These are phyloP conservation scores for Distichodus sexfasciatus DNA, from an alignment of 2,797 vertebrate genomes.

Conservation along the genomic window DNA sequence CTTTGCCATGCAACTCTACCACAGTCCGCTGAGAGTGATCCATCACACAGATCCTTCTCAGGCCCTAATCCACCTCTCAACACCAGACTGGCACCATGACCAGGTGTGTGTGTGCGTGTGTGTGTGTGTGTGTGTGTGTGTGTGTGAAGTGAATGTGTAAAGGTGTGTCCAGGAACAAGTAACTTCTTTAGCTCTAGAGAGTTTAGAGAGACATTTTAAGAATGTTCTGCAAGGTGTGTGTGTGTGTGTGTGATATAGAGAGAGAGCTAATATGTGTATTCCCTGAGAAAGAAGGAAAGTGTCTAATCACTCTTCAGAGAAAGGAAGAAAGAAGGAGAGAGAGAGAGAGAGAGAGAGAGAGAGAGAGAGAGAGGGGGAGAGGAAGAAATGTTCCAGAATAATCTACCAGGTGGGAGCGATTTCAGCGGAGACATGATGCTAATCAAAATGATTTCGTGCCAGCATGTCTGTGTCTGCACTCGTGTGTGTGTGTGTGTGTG, in stretches of 20 bases:
- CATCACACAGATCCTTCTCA: no score
- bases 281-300: background rate
- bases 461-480: background rate
- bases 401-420: constrained; percentile 16
- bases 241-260: no score
- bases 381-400: constrained; percentile 7
- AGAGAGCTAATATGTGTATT: no score
- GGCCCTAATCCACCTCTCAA: no score
- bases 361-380: background rate
- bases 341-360: background rate
- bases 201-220: no score
- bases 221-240: no score
- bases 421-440: constrained; percentile 28
- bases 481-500: background rate
- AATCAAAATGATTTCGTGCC: constrained; percentile 22
- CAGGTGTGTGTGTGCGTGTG: no score
- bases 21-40: background rate
- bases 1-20: background rate
- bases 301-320: constrained; percentile 11
- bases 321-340: background rate
- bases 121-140: no score
- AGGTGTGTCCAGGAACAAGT: no score
- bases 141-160: no score
- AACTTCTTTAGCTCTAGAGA: no score
- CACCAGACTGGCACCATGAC: no score